Percentiles rank a stretch among this genome's conserved stretches.
Evolutionary conservation across 1,140 invertebrate species (phyloP).

Genomic region (Cherax destructor): DNA sequence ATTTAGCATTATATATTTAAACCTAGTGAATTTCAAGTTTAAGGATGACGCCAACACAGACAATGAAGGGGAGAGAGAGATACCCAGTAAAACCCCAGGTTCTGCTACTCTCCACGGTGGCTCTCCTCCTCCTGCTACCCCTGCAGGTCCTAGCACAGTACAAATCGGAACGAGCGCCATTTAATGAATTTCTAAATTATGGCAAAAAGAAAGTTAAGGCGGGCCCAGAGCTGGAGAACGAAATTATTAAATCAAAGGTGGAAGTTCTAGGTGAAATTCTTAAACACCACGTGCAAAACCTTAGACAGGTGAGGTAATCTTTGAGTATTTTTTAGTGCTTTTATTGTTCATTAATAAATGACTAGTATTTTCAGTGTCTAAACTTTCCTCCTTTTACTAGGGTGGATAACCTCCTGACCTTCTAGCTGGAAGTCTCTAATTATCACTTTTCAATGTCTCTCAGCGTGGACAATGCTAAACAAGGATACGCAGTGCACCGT

Average conservation of each 20-base stretch:
- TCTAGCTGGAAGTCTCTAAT: too few species aligned
- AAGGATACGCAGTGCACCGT: too few species aligned
- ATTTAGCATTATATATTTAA: not conserved
- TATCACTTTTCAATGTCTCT: too few species aligned
- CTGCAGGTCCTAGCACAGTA: conserved; percentile 12
- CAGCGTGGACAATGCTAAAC: too few species aligned
- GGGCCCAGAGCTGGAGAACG: conserved; percentile 72
- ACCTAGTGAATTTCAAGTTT: not conserved
- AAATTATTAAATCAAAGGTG: conserved; percentile 78
- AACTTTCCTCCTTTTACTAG: too few species aligned
- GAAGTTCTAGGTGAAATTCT: conserved; percentile 79
- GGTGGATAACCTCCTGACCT: too few species aligned
- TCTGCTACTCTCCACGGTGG: not conserved
- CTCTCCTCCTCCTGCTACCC: not conserved
- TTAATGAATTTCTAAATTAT: conserved; percentile 73
- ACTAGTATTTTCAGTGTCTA: too few species aligned
- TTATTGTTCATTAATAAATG: too few species aligned
- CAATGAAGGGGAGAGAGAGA: not conserved
- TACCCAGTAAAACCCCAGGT: not conserved
- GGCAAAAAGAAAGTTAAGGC: conserved; percentile 73
- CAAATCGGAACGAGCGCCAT: conserved; percentile 63
- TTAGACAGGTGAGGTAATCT: conserved; percentile 73
- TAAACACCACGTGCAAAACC: conserved; percentile 77
- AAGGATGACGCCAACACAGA: not conserved
- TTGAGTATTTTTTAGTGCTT: too few species aligned